A percentile compares a stretch with the other conserved stretches of the same genome.
These are phyloP conservation scores for Pandion haliaetus DNA, from an alignment of 2,113 vertebrate species.

Conservation along the genomic window DNA sequence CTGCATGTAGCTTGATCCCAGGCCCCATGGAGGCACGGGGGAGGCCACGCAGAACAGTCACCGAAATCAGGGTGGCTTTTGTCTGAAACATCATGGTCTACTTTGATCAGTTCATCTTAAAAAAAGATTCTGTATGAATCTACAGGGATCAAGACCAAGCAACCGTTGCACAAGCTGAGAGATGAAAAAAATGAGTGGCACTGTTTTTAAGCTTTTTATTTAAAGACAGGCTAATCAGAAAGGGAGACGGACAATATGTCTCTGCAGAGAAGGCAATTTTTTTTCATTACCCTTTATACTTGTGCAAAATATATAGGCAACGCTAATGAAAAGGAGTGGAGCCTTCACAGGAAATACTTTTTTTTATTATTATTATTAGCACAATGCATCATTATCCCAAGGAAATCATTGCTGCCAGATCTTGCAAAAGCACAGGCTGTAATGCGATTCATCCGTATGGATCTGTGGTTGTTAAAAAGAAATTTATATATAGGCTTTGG, in stretches of 20 bases:
- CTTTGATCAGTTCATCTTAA: neutral
- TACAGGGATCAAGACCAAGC: neutral
- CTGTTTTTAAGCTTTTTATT: neutral
- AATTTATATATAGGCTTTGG: neutral
- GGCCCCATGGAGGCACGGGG: rapidly evolving
- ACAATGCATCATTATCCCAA: slow-evolving; percentile 45
- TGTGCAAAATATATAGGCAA: neutral
- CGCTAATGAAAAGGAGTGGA: neutral
- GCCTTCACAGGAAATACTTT: slow-evolving; percentile 18
- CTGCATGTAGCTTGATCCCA: neutral
- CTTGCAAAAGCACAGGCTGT: neutral
- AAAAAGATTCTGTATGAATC: rapidly evolving
- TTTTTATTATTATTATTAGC: slow-evolving; percentile 13
- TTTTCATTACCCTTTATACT: neutral
- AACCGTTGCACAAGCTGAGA: neutral
- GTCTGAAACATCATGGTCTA: neutral
- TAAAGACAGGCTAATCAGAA: neutral
- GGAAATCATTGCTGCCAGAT: slow-evolving; percentile 38
- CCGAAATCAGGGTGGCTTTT: rapidly evolving
- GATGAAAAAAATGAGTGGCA: neutral
- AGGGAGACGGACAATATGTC: neutral
- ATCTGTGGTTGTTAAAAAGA: neutral
- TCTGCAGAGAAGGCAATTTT: neutral
- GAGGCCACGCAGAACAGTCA: neutral
- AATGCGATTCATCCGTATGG: neutral